Evolutionary conservation across 1,140 invertebrate species (phyloP), one percentile per base, ranked within the genome.

Genomic region (Heliconius congener): DNA sequence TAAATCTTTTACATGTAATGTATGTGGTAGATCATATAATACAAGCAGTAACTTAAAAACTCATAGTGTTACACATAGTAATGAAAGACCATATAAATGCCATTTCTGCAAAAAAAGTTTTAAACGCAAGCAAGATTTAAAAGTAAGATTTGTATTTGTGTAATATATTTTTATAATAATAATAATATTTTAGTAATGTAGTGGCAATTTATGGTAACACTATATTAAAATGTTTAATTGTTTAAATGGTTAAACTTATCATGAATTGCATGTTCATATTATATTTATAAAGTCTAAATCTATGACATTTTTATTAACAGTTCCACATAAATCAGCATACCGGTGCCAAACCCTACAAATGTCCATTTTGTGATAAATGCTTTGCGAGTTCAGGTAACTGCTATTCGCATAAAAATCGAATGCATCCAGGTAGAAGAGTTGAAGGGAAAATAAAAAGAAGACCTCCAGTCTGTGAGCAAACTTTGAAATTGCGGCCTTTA

Each of bases 261-360:
- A 66, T 66, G 3, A 66, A 66, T 30, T 27, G 11, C 6, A 16
- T 46, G 0, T 46, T 46, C 16, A 46, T 5, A 5, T 4, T 46
- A 16, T 46, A 4, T 46, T 46, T 46, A 46, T 16, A 16, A 46
- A 46, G 16, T 46, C 11, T 42, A 3, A 42, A 42, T 42, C 42
- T 46, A 46, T 16, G 42, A 46, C 2, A 57, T 60, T 9, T 85
- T 78, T 79, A 76, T 80, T 84, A 88, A 90, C 89, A 96, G 95
- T 97, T 97, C 90, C 97, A 97, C 88, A 96, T 97, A 83, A 97
- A 97, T 89, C 96, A 97, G 85, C 97, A 98, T 88, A 98, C 97
- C 27, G 97, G 97, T 66, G 97, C 96, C 27, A 95, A 97, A 81
- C 97, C 97, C 9, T 98, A 98, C 92, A 96, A 97, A 88, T 98